A percentile compares a stretch with the other conserved stretches of the same genome.
Conservation (phyloP, 2,888 invertebrate species). For the Meganola albula region DNA sequence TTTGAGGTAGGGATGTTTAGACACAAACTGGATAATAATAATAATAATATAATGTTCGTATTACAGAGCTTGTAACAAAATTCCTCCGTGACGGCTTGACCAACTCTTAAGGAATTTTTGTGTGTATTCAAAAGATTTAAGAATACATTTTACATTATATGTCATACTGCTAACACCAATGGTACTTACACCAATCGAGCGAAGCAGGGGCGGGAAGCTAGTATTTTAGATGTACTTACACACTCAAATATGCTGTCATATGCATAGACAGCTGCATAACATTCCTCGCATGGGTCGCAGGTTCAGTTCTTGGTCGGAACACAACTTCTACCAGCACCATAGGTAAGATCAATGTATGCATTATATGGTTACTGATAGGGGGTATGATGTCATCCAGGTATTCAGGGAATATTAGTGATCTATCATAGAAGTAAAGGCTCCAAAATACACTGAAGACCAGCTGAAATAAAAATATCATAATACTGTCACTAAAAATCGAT, state of each 20-base stretch:
- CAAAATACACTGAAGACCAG: conserved; percentile 53
- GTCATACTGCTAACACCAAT: too few species aligned
- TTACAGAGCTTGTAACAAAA: too few species aligned
- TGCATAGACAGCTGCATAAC: conserved; percentile 36
- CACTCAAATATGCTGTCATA: conserved; percentile 37
- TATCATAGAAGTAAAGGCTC: conserved; percentile 47
- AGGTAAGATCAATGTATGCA: conserved; percentile 54
- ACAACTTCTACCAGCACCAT: conserved; percentile 48
- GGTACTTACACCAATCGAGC: too few species aligned
- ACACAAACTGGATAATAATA: too few species aligned
- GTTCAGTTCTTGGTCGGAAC: conserved; percentile 39
- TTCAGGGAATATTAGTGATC: conserved; percentile 46
- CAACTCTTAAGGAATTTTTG: too few species aligned
- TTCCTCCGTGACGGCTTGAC: too few species aligned
- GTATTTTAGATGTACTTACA: conserved; percentile 61
- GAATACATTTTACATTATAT: too few species aligned
- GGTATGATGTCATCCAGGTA: conserved; percentile 43
- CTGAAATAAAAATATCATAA: conserved; percentile 45
- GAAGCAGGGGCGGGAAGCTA: too few species aligned
- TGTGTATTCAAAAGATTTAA: too few species aligned
- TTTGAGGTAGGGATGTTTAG: too few species aligned
- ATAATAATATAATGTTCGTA: too few species aligned
- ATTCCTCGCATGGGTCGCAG: conserved; percentile 43
- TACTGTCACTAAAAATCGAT: too few species aligned
- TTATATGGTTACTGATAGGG: conserved; percentile 47